phyloP scores from a whole-genome alignment of 2,797 vertebrate species.

The Ara ararauna region DNA sequence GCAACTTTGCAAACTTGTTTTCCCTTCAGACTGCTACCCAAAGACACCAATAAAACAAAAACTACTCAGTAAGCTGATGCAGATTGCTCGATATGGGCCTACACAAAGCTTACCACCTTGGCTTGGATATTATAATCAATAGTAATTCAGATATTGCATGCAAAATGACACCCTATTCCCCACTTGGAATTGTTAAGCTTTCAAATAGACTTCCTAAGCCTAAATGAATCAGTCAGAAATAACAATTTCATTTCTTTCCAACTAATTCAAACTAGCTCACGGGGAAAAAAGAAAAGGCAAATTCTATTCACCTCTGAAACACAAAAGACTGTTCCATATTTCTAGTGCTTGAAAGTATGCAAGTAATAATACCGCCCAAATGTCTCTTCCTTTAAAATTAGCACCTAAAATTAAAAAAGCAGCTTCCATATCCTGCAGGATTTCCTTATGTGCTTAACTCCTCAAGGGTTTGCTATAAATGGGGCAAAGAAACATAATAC shows the following conservation, averaged over 20 bases:
- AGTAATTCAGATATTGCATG: neutral
- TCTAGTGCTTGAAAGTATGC: neutral
- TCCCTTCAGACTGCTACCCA: neutral
- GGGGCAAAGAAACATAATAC: neutral
- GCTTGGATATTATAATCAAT: neutral
- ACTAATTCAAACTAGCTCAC: neutral
- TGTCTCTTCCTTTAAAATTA: neutral
- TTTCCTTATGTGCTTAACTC: neutral
- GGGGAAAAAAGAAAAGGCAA: neutral
- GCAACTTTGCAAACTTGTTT: neutral
- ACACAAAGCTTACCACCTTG: neutral
- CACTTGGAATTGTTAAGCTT: neutral
- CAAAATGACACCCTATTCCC: neutral
- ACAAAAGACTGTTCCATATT: neutral
- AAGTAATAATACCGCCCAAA: neutral
- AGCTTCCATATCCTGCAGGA: neutral
- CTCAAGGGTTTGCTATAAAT: neutral
- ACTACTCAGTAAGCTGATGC: neutral
- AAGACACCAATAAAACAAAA: neutral
- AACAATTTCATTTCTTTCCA: neutral
- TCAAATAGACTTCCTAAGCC: neutral
- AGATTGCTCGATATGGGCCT: neutral
- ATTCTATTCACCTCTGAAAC: constrained; percentile 11
- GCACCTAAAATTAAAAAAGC: neutral
- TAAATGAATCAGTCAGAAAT: neutral